Conservation (phyloP, 2,113 vertebrate genomes). For the Psophia crepitans region DNA sequence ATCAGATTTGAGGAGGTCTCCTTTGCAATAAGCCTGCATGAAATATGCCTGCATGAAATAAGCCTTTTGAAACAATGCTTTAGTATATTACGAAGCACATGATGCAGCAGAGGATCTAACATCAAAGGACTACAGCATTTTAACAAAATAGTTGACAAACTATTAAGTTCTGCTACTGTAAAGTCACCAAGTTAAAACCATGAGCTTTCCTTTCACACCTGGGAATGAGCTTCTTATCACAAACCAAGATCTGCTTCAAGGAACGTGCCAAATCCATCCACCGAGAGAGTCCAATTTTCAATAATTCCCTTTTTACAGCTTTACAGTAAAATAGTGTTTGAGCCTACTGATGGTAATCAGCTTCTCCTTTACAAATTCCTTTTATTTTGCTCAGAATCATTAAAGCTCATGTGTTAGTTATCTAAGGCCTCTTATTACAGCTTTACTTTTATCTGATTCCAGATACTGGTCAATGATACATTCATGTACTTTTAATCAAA, state of each 20-base stretch:
- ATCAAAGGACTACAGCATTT: constrained; percentile 30
- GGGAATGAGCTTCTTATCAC: constrained; percentile 78
- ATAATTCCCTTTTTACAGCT: constrained; percentile 82
- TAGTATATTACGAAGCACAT: background rate
- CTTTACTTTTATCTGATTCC: constrained; percentile 87
- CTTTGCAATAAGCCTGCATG: background rate
- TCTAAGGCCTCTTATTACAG: constrained; percentile 88
- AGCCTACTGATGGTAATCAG: constrained; percentile 83
- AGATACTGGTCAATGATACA: constrained; percentile 81
- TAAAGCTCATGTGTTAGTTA: constrained; percentile 84
- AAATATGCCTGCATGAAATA: background rate
- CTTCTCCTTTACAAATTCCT: constrained; percentile 85
- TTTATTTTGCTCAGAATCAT: constrained; percentile 86
- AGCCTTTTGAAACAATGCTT: background rate
- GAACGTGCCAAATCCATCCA: constrained; percentile 79
- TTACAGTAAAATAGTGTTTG: constrained; percentile 85
- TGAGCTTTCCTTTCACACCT: constrained; percentile 79
- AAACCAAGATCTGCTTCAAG: constrained; percentile 80
- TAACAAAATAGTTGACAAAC: constrained; percentile 49
- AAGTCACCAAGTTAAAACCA: constrained; percentile 54
- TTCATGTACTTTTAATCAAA: constrained; percentile 81
- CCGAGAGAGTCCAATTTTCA: constrained; percentile 71
- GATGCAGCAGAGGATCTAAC: background rate
- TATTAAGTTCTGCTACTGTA: constrained; percentile 58
- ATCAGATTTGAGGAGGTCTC: background rate